A percentile compares a stretch with the other conserved stretches of the same genome.
phyloP scores from a whole-genome alignment of 2,888 invertebrate genomes.

The Orthosia gothica region DNA sequence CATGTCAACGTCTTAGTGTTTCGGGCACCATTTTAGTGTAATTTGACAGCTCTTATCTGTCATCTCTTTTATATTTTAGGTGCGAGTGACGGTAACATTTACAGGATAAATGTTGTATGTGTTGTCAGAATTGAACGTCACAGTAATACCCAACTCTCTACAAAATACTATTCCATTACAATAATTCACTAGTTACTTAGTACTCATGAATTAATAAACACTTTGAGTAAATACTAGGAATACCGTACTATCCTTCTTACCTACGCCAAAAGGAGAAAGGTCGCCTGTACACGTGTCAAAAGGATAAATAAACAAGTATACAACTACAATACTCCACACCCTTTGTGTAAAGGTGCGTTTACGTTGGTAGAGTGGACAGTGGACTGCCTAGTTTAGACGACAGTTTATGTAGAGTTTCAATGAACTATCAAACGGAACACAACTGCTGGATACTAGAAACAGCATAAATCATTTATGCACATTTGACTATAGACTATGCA shows the following conservation, averaged over 20 bases:
- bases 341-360: constrained; percentile 11
- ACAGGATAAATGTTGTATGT: no score
- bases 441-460: background rate
- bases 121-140: background rate
- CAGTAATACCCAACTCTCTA: background rate
- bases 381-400: background rate
- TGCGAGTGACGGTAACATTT: background rate
- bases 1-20: background rate
- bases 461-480: no score
- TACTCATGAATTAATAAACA: constrained; percentile 23
- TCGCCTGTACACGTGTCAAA: constrained; percentile 3
- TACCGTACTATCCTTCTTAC: background rate
- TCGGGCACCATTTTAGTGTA: background rate
- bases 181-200: constrained; percentile 27
- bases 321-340: constrained; percentile 8
- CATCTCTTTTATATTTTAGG: background rate
- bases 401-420: background rate
- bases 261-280: background rate
- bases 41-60: background rate
- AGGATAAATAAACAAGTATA: constrained; percentile 27
- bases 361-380: constrained; percentile 14
- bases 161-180: constrained; percentile 10
- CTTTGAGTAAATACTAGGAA: constrained; percentile 14
- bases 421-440: background rate
- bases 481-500: background rate